Percentiles rank a stretch among this genome's conserved stretches.
Conservation (phyloP, 37 sponge, comb jelly and placozoan genomes). For the Sycon ciliatum region DNA sequence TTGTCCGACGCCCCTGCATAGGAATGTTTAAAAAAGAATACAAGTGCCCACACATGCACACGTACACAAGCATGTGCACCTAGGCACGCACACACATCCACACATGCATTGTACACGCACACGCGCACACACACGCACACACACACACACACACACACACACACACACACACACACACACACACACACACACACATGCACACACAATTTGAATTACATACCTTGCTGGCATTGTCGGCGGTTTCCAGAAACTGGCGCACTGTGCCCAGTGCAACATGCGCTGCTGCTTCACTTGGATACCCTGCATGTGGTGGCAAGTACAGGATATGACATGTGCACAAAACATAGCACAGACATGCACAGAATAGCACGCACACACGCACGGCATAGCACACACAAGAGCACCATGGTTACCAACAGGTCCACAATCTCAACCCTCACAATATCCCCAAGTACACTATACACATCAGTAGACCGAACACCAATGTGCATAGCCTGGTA, state of each 20-base stretch:
- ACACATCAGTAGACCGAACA: too few relatives aligned
- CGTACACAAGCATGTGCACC: background rate
- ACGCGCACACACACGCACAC: too few relatives aligned
- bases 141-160: background rate
- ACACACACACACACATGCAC: background rate
- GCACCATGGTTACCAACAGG: background rate
- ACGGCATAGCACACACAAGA: too few relatives aligned
- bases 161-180: background rate
- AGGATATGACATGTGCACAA: too few relatives aligned
- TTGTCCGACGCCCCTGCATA: too few relatives aligned
- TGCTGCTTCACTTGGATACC: conserved; percentile 69
- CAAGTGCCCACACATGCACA: too few relatives aligned
- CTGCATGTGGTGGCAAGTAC: too few relatives aligned
- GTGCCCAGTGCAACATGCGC: conserved; percentile 61
- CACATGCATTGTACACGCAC: background rate
- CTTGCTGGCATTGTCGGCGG: conserved; percentile 46
- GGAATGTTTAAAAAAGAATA: too few relatives aligned
- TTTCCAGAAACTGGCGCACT: conserved; percentile 63
- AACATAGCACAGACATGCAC: background rate
- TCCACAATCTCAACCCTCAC: too few relatives aligned
- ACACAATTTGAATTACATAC: conserved; percentile 11
- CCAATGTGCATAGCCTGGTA: too few relatives aligned
- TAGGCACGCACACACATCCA: conserved; percentile 65
- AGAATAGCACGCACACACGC: too few relatives aligned
- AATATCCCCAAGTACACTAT: too few relatives aligned